phyloP scores from a whole-genome alignment of 2,888 invertebrate genomes.

The Apotomis capreana region DNA sequence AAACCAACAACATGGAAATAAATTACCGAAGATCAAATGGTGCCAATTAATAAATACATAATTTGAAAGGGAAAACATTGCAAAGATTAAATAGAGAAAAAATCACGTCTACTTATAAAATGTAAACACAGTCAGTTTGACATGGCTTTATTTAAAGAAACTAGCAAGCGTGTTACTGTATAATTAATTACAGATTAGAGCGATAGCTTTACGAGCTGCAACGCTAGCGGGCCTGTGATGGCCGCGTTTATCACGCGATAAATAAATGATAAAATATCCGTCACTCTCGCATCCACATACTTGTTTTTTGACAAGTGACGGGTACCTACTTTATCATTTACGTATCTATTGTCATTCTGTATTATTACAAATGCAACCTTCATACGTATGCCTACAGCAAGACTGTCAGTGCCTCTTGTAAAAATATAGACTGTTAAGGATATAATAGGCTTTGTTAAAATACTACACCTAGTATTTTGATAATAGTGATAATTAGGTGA shows the following conservation, averaged over 20 bases:
- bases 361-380: no score
- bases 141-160: slow-evolving; percentile 32
- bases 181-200: slow-evolving; percentile 4
- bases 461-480: no score
- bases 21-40: slow-evolving; percentile 28
- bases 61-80: slow-evolving; percentile 73
- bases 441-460: not conserved
- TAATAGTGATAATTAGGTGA: not conserved
- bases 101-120: slow-evolving; percentile 44
- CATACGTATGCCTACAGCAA: not conserved
- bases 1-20: slow-evolving; percentile 57
- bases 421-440: not conserved
- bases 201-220: not conserved
- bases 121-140: slow-evolving; percentile 29
- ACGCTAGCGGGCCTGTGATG: no score
- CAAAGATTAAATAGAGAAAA: slow-evolving; percentile 71
- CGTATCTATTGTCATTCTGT: no score
- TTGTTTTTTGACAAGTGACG: no score
- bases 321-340: no score
- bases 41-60: slow-evolving; percentile 35
- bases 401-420: not conserved
- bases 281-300: no score
- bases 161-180: slow-evolving; percentile 30
- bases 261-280: no score
- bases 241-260: no score